A percentile compares a stretch with the other conserved stretches of the same genome.
Evolutionary conservation across 1,140 invertebrate genomes (phyloP).

Genomic region (Heliconius himera): DNA sequence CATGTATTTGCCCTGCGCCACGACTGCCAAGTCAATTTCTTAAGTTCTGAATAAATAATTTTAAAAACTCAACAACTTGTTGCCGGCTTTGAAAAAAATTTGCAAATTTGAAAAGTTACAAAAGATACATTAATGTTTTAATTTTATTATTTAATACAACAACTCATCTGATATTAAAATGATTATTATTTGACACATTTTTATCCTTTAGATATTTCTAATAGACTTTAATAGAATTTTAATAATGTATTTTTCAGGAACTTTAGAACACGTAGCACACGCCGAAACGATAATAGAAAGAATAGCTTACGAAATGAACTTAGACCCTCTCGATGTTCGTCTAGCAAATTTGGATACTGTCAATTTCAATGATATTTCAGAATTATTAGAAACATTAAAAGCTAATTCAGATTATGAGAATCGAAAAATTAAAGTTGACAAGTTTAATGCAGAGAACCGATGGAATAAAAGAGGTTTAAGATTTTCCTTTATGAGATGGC

Average conservation of each 20-base stretch:
- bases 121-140: too few species aligned
- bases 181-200: too few species aligned
- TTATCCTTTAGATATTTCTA: background rate
- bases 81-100: too few species aligned
- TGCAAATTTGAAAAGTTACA: too few species aligned
- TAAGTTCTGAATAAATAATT: too few species aligned
- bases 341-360: constrained; percentile 82
- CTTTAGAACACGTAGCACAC: constrained; percentile 84
- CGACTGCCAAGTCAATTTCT: too few species aligned
- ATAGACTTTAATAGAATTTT: too few species aligned
- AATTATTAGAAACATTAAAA: constrained; percentile 47
- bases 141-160: too few species aligned
- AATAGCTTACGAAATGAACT: constrained; percentile 84
- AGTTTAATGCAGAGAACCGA: constrained; percentile 86
- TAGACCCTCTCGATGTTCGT: constrained; percentile 87
- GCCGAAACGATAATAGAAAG: constrained; percentile 92
- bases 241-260: constrained; percentile 72
- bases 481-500: constrained; percentile 84
- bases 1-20: too few species aligned
- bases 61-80: too few species aligned
- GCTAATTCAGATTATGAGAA: constrained; percentile 36
- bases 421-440: constrained; percentile 37
- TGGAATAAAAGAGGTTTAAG: constrained; percentile 89
- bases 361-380: constrained; percentile 30
- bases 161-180: too few species aligned